Percentiles rank a stretch among this genome's conserved stretches.
Conservation (phyloP, 2,113 vertebrate genomes). For the Xyrauchen texanus region DNA sequence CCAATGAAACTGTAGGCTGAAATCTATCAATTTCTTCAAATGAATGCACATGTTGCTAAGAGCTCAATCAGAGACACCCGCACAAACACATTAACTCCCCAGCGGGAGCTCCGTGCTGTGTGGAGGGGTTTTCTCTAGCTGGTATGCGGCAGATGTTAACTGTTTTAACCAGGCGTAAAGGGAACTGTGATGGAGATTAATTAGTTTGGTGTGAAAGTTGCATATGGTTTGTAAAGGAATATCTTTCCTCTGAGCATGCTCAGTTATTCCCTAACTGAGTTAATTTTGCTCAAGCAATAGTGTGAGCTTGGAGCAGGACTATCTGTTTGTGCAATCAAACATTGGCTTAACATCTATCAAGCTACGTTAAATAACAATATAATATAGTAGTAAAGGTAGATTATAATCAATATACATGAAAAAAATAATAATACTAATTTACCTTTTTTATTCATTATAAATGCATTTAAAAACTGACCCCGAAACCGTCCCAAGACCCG, state of each 20-base stretch:
- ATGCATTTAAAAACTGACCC: too few relatives aligned
- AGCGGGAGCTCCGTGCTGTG: slow-evolving; percentile 60
- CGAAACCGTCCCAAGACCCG: too few relatives aligned
- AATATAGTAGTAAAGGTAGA: too few relatives aligned
- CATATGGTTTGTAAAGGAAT: slow-evolving; percentile 56
- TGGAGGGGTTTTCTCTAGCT: slow-evolving; percentile 45
- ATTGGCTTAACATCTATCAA: too few relatives aligned
- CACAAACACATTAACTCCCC: slow-evolving; percentile 57
- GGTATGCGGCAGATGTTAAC: slow-evolving; percentile 66
- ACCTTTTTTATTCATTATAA: too few relatives aligned
- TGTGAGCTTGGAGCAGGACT: too few relatives aligned
- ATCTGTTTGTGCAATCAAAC: too few relatives aligned
- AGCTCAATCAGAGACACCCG: slow-evolving; percentile 37
- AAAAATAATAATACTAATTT: too few relatives aligned
- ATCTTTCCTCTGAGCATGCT: slow-evolving; percentile 61
- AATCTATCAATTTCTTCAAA: slow-evolving; percentile 59
- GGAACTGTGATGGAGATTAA: slow-evolving; percentile 73
- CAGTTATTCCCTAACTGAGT: slow-evolving; percentile 17
- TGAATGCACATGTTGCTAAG: slow-evolving; percentile 20
- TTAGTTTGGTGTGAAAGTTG: slow-evolving; percentile 72
- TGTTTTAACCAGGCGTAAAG: slow-evolving; percentile 75
- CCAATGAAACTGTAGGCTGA: slow-evolving; percentile 55
- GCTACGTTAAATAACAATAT: too few relatives aligned
- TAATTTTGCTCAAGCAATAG: too few relatives aligned
- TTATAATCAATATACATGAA: too few relatives aligned